A percentile compares a stretch with the other conserved stretches of the same genome.
Evolutionary conservation across 2,797 vertebrate genomes (phyloP).

Genomic region (Vespertilio murinus): DNA sequence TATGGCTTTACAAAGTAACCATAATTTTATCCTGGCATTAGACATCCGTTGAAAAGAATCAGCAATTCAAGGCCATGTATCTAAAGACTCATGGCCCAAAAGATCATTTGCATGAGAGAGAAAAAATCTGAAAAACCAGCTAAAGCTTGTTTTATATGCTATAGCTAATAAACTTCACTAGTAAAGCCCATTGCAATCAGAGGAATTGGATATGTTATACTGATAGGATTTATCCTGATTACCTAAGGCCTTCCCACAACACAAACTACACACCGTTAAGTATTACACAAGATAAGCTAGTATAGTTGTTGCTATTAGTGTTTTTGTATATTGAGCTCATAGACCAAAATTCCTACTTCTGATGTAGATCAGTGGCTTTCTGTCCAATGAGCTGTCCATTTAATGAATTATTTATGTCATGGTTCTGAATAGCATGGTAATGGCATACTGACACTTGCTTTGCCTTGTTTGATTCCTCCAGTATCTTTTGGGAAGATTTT

Average conservation of each 20-base stretch:
- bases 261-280: slow-evolving; percentile 36
- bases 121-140: slow-evolving; percentile 6
- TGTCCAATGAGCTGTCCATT: background rate
- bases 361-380: slow-evolving; percentile 8
- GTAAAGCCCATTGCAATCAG: slow-evolving; percentile 36
- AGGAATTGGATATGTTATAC: slow-evolving; percentile 18
- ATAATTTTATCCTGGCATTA: slow-evolving; percentile 30
- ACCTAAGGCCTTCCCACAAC: background rate
- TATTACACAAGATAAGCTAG: slow-evolving; percentile 11
- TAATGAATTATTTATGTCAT: slow-evolving; percentile 41
- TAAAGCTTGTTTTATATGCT: slow-evolving; percentile 14
- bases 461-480: slow-evolving; percentile 33
- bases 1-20: slow-evolving; percentile 32
- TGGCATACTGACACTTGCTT: slow-evolving; percentile 8
- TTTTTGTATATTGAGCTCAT: background rate
- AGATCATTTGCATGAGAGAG: background rate
- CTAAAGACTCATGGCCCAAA: slow-evolving; percentile 14
- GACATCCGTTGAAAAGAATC: slow-evolving; percentile 17
- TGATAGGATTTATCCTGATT: slow-evolving; percentile 46
- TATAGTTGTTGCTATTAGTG: background rate
- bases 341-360: slow-evolving; percentile 3
- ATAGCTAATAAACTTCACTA: slow-evolving; percentile 14
- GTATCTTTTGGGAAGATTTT: background rate
- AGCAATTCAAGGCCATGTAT: background rate
- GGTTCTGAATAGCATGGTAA: background rate